These are phyloP conservation scores for Dasypus novemcinctus DNA, from an alignment of 2,113 vertebrate species.

Conservation along the genomic window DNA sequence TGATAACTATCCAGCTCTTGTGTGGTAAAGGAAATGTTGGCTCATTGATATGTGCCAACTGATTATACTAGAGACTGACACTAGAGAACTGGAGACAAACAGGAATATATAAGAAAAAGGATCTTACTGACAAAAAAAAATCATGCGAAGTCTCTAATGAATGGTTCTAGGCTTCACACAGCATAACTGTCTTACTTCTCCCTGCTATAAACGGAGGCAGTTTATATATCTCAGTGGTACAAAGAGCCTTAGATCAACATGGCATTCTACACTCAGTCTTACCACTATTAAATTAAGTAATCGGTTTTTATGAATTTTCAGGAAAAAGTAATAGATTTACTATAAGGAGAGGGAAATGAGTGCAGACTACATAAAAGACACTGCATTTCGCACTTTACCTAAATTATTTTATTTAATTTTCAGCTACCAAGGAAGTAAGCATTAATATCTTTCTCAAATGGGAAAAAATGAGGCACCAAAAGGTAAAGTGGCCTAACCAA, in stretches of 20 bases:
- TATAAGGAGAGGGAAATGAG: not conserved
- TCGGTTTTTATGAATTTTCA: slow-evolving; percentile 27
- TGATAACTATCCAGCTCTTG: not conserved
- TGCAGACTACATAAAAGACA: not conserved
- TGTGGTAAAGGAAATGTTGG: not conserved
- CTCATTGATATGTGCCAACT: not conserved
- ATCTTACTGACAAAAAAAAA: slow-evolving; percentile 28
- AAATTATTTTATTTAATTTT: slow-evolving; percentile 4
- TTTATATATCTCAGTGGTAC: not conserved
- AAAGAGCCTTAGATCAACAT: not conserved
- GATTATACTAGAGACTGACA: slow-evolving; percentile 1
- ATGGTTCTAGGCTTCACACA: not conserved
- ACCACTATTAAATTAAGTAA: not conserved
- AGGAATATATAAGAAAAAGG: not conserved
- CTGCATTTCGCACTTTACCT: not conserved
- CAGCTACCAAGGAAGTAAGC: not conserved
- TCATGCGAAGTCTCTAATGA: not conserved
- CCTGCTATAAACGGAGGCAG: not conserved
- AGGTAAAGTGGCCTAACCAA: not conserved
- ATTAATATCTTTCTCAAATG: slow-evolving; percentile 7
- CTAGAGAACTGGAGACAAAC: not conserved
- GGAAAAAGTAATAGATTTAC: not conserved
- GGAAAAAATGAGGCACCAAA: slow-evolving; percentile 7
- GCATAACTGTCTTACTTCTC: not conserved
- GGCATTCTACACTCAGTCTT: not conserved